Evolutionary conservation across 2,113 vertebrate species (phyloP).

Genomic region (Pelusios castaneus): DNA sequence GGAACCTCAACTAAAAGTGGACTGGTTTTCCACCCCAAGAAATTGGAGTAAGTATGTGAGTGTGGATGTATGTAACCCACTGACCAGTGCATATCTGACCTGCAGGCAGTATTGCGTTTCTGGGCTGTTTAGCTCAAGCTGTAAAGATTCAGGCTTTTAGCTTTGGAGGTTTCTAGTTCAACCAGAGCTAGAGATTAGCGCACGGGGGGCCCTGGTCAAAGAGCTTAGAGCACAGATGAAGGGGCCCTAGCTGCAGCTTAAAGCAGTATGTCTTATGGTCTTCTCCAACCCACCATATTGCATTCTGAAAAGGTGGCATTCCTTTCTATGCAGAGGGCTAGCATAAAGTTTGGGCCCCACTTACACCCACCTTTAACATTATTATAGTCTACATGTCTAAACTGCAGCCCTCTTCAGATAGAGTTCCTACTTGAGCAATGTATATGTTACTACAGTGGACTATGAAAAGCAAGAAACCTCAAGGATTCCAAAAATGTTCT

Average conservation of each 20-base stretch:
- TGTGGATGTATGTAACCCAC: not conserved
- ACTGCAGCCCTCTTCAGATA: not conserved
- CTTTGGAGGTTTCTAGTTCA: not conserved
- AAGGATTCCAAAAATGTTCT: accelerated
- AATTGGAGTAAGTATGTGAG: not conserved
- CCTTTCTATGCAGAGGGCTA: not conserved
- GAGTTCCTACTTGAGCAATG: not conserved
- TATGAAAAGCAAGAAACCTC: not conserved
- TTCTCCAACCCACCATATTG: not conserved
- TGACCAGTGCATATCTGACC: not conserved
- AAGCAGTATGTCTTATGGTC: not conserved
- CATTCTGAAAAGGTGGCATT: not conserved
- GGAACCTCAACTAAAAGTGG: not conserved
- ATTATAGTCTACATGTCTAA: not conserved
- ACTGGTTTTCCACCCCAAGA: not conserved
- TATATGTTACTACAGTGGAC: not conserved
- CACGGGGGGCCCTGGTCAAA: not conserved
- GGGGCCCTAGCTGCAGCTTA: not conserved
- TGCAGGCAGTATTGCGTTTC: not conserved
- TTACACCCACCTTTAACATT: not conserved
- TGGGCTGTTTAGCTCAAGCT: not conserved
- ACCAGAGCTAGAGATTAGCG: not conserved
- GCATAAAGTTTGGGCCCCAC: not conserved
- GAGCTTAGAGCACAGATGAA: not conserved
- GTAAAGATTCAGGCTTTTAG: not conserved